Percentiles rank a stretch among this genome's conserved stretches.
phyloP scores from a whole-genome alignment of 2,113 vertebrate genomes.

The Laterallus jamaicensis region DNA sequence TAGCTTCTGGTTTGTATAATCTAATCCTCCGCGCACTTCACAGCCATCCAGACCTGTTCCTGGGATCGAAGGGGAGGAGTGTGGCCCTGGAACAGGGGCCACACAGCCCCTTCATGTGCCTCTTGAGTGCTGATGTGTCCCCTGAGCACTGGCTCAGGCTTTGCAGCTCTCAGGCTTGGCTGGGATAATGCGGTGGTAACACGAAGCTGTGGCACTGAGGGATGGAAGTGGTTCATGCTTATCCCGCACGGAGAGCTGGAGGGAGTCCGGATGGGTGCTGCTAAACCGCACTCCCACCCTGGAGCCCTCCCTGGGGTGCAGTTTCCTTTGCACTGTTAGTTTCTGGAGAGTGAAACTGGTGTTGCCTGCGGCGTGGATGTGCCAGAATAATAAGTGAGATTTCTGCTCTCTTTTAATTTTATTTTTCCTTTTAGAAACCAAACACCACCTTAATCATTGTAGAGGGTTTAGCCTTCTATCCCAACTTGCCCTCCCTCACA shows the following conservation, averaged over 20 bases:
- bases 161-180: not conserved
- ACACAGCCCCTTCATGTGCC: not conserved
- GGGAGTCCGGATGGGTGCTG: not conserved
- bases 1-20: not conserved
- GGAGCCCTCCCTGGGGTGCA: not conserved
- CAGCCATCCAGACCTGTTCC: not conserved
- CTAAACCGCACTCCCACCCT: not conserved
- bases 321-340: not conserved
- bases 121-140: fast-evolving
- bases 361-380: not conserved
- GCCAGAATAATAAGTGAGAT: not conserved
- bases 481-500: conserved; percentile 85
- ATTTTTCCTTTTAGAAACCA: conserved; percentile 77
- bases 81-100: not conserved
- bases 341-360: not conserved
- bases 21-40: not conserved
- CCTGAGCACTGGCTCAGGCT: not conserved
- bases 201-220: fast-evolving
- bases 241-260: not conserved
- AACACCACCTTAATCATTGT: conserved; percentile 70
- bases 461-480: conserved; percentile 86
- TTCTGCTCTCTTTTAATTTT: conserved; percentile 21
- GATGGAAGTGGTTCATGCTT: not conserved
- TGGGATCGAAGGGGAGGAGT: not conserved
- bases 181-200: fast-evolving